These are phyloP conservation scores for Fringilla coelebs DNA, from an alignment of 2,797 vertebrate genomes.

Conservation along the genomic window DNA sequence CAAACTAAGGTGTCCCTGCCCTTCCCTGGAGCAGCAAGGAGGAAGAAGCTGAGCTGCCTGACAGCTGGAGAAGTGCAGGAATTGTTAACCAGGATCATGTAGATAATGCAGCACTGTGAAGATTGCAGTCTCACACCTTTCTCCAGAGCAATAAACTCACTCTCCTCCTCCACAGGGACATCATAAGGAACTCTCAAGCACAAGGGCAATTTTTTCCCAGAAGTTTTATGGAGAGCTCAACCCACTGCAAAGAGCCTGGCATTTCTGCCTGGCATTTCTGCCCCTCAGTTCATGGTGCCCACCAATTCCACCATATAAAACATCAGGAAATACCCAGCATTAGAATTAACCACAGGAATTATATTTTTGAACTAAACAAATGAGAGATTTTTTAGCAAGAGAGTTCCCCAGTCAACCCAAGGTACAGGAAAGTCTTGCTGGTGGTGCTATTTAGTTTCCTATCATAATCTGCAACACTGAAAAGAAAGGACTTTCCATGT, in stretches of 20 bases:
- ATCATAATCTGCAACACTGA: not conserved
- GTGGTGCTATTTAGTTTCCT: not conserved
- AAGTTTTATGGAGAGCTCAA: not conserved
- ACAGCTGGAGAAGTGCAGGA: not conserved
- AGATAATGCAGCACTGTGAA: not conserved
- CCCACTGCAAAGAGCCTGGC: not conserved
- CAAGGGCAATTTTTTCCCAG: not conserved
- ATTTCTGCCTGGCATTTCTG: not conserved
- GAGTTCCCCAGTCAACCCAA: not conserved
- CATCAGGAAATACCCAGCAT: not conserved
- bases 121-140: not conserved
- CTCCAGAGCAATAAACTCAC: not conserved
- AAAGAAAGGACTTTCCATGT: not conserved
- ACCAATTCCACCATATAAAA: not conserved
- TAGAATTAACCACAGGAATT: not conserved
- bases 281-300: not conserved
- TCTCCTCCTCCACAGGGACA: not conserved
- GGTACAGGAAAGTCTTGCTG: not conserved
- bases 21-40: not conserved
- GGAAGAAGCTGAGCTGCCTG: not conserved
- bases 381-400: not conserved
- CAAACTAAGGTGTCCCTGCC: not conserved
- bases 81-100: accelerated
- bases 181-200: not conserved
- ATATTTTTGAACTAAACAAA: not conserved